Percentiles rank a stretch among this genome's conserved stretches.
Evolutionary conservation across 2,888 invertebrate species (phyloP).

Genomic region (Phorcus lineatus): DNA sequence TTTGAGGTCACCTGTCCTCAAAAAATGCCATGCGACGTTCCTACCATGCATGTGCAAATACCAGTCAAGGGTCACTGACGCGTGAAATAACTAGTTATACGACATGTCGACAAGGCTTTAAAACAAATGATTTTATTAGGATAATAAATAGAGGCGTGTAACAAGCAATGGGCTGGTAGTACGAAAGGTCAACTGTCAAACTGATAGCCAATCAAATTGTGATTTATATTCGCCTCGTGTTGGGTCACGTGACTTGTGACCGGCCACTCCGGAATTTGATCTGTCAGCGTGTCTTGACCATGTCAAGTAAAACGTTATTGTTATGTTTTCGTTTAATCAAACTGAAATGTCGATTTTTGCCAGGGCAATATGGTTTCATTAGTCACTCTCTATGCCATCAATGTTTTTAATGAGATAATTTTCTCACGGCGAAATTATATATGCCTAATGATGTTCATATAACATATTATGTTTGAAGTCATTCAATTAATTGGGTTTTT

Average conservation of each 20-base stretch:
- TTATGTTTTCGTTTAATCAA: conserved; percentile 6
- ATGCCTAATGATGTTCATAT: too few relatives aligned
- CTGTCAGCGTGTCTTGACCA: not conserved
- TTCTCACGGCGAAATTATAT: too few relatives aligned
- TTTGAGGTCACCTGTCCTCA: not conserved
- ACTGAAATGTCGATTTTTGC: not conserved
- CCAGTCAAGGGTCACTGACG: not conserved
- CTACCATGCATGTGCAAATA: not conserved
- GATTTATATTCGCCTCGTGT: not conserved
- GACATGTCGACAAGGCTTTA: not conserved
- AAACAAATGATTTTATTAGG: not conserved
- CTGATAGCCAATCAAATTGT: conserved; percentile 6
- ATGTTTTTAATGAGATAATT: too few relatives aligned
- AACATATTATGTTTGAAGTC: too few relatives aligned
- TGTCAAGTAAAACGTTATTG: not conserved
- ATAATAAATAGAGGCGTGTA: conserved; percentile 1
- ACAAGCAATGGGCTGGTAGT: not conserved
- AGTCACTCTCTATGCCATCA: too few relatives aligned
- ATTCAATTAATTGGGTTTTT: too few relatives aligned
- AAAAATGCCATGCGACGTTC: not conserved
- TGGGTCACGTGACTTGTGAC: not conserved
- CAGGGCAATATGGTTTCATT: too few relatives aligned
- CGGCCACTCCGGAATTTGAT: not conserved
- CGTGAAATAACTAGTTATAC: not conserved
- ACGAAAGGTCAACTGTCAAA: not conserved